Conservation (phyloP, 2,797 vertebrate species). For the Pangasius djambal region DNA sequence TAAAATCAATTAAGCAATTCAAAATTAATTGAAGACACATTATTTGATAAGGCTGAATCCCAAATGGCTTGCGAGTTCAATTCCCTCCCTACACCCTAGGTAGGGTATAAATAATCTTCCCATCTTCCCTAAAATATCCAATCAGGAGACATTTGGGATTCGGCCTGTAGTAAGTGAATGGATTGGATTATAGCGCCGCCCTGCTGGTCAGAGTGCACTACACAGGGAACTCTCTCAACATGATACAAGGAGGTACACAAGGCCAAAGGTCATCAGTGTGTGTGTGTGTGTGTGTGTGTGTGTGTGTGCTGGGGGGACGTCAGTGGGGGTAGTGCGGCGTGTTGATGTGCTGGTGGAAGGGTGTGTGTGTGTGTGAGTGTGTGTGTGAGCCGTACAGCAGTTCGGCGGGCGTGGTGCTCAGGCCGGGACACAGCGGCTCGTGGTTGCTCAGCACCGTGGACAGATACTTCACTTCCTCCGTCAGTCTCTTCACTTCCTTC, state of each 20-base stretch:
- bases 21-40: neutral
- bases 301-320: slow-evolving; percentile 66
- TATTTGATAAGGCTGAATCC: neutral
- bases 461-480: slow-evolving; percentile 92
- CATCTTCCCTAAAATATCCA: neutral
- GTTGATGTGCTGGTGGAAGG: slow-evolving; percentile 87
- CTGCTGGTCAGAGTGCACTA: neutral
- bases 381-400: slow-evolving; percentile 82
- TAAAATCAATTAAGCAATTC: neutral
- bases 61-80: neutral
- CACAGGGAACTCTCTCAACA: neutral
- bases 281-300: slow-evolving; percentile 68
- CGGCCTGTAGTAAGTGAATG: slow-evolving; percentile 1
- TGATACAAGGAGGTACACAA: neutral
- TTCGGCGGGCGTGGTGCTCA: slow-evolving; percentile 78
- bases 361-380: slow-evolving; percentile 79
- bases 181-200: neutral
- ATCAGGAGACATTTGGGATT: neutral
- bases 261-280: neutral
- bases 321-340: slow-evolving; percentile 91
- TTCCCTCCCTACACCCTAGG: neutral
- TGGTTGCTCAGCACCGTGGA: slow-evolving; percentile 88
- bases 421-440: slow-evolving; percentile 85
- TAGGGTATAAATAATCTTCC: neutral
- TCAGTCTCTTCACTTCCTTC: slow-evolving; percentile 93